phyloP scores from a whole-genome alignment of 1,140 invertebrate species.

The Cyclargus thomasi region DNA sequence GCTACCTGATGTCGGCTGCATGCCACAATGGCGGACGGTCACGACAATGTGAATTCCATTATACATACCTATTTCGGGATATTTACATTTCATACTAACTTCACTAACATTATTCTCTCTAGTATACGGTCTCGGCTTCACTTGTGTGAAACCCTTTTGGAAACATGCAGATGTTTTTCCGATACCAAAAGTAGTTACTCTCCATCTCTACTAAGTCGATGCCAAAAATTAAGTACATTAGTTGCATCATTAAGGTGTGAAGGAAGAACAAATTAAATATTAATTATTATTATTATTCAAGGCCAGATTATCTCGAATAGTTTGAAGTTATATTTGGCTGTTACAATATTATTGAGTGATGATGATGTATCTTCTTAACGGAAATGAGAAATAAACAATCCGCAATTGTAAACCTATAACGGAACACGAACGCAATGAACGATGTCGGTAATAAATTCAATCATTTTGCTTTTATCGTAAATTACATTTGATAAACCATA shows the following conservation, averaged over 20 bases:
- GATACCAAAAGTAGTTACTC: too few relatives aligned
- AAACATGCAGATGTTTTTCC: too few relatives aligned
- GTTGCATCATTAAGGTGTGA: too few relatives aligned
- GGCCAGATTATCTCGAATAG: background rate
- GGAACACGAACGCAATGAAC: background rate
- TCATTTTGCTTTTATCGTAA: background rate
- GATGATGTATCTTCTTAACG: background rate
- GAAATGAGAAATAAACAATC: constrained; percentile 3
- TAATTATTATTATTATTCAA: background rate
- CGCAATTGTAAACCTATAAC: background rate
- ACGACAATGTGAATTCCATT: background rate
- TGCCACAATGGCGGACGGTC: background rate
- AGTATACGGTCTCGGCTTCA: too few relatives aligned
- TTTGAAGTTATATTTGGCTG: background rate
- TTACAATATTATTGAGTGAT: background rate
- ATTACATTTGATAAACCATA: too few relatives aligned
- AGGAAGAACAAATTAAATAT: too few relatives aligned
- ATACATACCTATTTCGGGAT: too few relatives aligned
- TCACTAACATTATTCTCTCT: too few relatives aligned
- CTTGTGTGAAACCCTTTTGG: too few relatives aligned
- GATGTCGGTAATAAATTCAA: background rate
- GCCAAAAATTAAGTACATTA: too few relatives aligned
- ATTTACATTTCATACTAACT: too few relatives aligned
- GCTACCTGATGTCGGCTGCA: background rate
- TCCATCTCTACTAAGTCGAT: too few relatives aligned